A percentile compares a stretch with the other conserved stretches of the same genome.
phyloP scores from a whole-genome alignment of 2,113 vertebrate species.

The Argyrosomus japonicus region DNA sequence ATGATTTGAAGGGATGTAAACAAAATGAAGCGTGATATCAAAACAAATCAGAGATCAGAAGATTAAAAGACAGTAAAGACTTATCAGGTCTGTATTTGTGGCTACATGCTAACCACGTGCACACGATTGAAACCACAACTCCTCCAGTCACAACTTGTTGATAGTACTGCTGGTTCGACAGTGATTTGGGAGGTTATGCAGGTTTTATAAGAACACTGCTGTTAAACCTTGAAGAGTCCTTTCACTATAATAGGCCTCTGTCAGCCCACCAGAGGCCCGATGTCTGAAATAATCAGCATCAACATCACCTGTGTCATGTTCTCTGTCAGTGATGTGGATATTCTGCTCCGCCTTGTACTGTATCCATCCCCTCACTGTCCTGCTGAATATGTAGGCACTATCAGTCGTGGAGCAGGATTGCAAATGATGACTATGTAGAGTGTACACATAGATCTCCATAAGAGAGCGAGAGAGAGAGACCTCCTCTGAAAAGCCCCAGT shows the following conservation, averaged over 20 bases:
- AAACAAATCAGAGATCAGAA: conserved; percentile 42
- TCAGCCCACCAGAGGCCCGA: conserved; percentile 43
- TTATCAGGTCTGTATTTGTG: conserved; percentile 22
- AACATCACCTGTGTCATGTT: conserved; percentile 58
- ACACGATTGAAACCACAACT: conserved; percentile 14
- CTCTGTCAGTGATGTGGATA: conserved; percentile 59
- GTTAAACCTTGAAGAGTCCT: conserved; percentile 46
- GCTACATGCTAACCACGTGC: background rate
- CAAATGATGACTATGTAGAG: conserved; percentile 50
- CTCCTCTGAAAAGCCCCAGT: conserved; percentile 69
- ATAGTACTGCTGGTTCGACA: background rate
- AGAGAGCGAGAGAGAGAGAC: conserved; percentile 50
- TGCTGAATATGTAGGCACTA: conserved; percentile 42
- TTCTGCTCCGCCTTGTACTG: conserved; percentile 35
- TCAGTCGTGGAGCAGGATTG: conserved; percentile 35
- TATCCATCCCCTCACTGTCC: conserved; percentile 47
- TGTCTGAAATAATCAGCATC: conserved; percentile 56
- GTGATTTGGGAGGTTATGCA: conserved; percentile 16
- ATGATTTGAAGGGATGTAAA: conserved; percentile 25
- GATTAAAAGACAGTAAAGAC: conserved; percentile 30
- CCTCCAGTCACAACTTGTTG: conserved; percentile 33
- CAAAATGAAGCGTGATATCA: conserved; percentile 48
- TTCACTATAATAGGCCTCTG: conserved; percentile 29
- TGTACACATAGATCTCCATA: conserved; percentile 33
- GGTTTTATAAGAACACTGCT: conserved; percentile 33